Evolutionary conservation across 2,888 invertebrate genomes (phyloP).

Genomic region (Platycnemis pennipes): DNA sequence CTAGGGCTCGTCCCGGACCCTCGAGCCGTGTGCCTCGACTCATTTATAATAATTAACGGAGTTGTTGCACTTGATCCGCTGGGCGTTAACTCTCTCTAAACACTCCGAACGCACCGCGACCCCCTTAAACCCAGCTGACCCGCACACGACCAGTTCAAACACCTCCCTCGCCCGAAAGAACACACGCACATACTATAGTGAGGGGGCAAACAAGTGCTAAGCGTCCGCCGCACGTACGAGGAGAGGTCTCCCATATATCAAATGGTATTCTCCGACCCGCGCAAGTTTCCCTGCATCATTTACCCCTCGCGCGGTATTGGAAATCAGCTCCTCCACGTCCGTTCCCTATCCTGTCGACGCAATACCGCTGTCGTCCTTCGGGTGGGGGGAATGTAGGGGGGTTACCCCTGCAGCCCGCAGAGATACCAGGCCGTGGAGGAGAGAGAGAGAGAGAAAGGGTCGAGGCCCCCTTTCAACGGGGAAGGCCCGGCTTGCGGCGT

Average conservation of each 20-base stretch:
- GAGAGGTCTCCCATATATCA: conserved; percentile 5
- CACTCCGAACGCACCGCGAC: not conserved
- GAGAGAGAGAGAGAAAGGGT: no score
- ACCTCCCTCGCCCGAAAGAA: not conserved
- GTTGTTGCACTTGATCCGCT: not conserved
- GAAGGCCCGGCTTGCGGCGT: not conserved
- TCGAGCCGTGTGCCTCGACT: not conserved
- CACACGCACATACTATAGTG: not conserved
- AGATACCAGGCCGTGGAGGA: no score
- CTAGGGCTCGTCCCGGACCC: not conserved
- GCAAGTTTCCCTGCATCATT: not conserved
- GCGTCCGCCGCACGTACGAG: no score
- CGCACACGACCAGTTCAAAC: not conserved
- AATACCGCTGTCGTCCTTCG: not conserved
- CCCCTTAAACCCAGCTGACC: not conserved
- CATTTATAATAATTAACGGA: conserved; percentile 11
- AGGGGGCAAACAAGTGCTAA: not conserved
- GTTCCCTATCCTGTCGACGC: not conserved
- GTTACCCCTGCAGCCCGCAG: no score
- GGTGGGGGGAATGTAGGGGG: no score
- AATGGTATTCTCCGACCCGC: not conserved
- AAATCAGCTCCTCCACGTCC: not conserved
- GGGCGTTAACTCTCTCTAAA: not conserved
- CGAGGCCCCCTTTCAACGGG: not conserved
- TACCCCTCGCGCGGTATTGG: not conserved